Percentiles rank a stretch among this genome's conserved stretches.
phyloP scores from a whole-genome alignment of 2,113 vertebrate species.

The Trinectes maculatus region DNA sequence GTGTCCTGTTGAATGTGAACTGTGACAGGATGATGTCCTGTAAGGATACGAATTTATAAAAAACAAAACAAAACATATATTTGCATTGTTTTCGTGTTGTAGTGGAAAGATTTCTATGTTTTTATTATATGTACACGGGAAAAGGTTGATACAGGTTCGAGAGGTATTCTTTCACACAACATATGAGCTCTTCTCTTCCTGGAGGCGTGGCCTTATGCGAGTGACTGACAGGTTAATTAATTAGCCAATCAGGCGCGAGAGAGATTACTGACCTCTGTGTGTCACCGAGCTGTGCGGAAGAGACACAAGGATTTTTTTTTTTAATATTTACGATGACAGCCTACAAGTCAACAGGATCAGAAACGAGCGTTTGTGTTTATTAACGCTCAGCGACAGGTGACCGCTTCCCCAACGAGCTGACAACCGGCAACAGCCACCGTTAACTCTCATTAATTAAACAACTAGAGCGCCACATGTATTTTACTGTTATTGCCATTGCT shows the following conservation, averaged over 20 bases:
- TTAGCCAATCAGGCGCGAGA: not conserved
- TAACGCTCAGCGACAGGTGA: not conserved
- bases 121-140: too few relatives aligned
- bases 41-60: too few relatives aligned
- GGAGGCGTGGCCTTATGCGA: not conserved
- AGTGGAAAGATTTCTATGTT: too few relatives aligned
- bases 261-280: not conserved
- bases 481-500: slow-evolving; percentile 44
- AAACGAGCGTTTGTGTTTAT: too few relatives aligned
- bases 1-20: too few relatives aligned
- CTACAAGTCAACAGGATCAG: too few relatives aligned
- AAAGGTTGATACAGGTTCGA: too few relatives aligned
- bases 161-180: not conserved
- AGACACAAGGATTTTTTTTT: too few relatives aligned
- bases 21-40: too few relatives aligned
- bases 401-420: not conserved
- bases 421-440: not conserved
- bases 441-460: slow-evolving; percentile 7
- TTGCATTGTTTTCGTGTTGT: too few relatives aligned
- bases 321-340: too few relatives aligned
- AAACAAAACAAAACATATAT: too few relatives aligned
- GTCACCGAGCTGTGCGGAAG: not conserved
- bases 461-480: not conserved
- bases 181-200: not conserved
- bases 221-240: slow-evolving; percentile 1